Base-by-base conservation (phyloP, 1,140 invertebrate species). In the Calycopis cecrops region DNA sequence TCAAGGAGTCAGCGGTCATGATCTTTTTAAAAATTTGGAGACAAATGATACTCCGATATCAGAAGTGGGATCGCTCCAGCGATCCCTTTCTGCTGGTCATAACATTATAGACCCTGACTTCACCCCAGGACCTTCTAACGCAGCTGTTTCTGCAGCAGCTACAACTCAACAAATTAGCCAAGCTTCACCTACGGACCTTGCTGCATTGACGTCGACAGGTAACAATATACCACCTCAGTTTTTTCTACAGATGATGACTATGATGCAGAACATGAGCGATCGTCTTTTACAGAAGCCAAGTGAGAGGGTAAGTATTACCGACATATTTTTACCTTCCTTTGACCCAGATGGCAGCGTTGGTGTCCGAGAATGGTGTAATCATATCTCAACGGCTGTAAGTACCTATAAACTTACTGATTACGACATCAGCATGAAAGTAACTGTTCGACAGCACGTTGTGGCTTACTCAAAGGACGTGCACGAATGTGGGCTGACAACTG, bases 261-360 rank as follows among this genome's bases (percentile, higher is more conserved):
- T 61, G 49, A 71, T 71, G 60, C 49, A 62, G 11, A 35, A 52
- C 0, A 57, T 71, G 63, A 59, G 54, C 0, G 65, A 71, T 40
- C 59, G 63, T 14, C 12, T 71, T 2, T 35, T 14, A 0, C 3
- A 18, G 7, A n/a, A 33, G 38, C 40, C 14, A 17, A 11, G 21
- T 10, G 50, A 64, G 11, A 68, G 57, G 51, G 37, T 64, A 9
- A 67, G 59, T 18, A 65, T 67, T 14, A 64, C 37, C 21, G 63
- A 71, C 14, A n/a, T 71, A 3, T 73, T 56, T 55, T 54, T 73
- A 37, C 67, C 63, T 4, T 67, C 65, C 9, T 73, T 40, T 14
- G 65, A 73, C 38, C 69, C 67, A 0, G 67, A 66, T 35, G 21
- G n/a, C 4, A 55, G 61, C 16, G 37, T 73, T 8, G 61, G 61